Percentiles rank a stretch among this genome's conserved stretches.
These are phyloP conservation scores for Pongo pygmaeus DNA, from an alignment of 2,113 vertebrate species.

Conservation along the genomic window DNA sequence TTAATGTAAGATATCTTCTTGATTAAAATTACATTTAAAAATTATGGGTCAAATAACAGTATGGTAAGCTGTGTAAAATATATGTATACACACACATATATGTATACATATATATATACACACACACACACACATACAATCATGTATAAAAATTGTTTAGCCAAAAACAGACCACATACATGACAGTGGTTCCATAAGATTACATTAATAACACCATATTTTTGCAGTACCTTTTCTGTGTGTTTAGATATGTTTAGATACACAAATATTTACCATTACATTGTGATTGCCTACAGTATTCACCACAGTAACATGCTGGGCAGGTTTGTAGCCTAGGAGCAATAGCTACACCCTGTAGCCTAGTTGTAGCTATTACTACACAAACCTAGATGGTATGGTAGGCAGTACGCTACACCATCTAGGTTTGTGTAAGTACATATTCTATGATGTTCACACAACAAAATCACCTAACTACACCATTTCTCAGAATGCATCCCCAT, in stretches of 20 bases:
- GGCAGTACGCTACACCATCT: not conserved
- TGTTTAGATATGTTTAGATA: not conserved
- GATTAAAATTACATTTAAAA: not conserved
- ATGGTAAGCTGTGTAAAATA: not conserved
- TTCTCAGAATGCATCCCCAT: not conserved
- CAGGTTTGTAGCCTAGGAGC: not conserved
- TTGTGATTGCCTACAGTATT: not conserved
- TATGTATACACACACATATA: accelerated
- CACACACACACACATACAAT: not conserved
- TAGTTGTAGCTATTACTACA: not conserved
- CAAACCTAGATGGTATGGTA: too few relatives aligned
- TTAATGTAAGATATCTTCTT: not conserved
- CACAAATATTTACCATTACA: not conserved
- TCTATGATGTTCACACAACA: not conserved
- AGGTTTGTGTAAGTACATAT: not conserved
- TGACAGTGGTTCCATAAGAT: not conserved
- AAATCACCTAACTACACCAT: not conserved
- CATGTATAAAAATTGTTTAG: not conserved
- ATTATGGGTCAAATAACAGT: not conserved
- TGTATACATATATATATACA: not conserved
- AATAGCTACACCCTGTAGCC: not conserved
- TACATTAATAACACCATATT: not conserved
- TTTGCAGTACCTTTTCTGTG: not conserved
- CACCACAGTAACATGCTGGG: not conserved
- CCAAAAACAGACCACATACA: not conserved